Evolutionary conservation across 1,140 invertebrate species (phyloP), one percentile per base, ranked within the genome.

Genomic region (Centruroides vittatus): DNA sequence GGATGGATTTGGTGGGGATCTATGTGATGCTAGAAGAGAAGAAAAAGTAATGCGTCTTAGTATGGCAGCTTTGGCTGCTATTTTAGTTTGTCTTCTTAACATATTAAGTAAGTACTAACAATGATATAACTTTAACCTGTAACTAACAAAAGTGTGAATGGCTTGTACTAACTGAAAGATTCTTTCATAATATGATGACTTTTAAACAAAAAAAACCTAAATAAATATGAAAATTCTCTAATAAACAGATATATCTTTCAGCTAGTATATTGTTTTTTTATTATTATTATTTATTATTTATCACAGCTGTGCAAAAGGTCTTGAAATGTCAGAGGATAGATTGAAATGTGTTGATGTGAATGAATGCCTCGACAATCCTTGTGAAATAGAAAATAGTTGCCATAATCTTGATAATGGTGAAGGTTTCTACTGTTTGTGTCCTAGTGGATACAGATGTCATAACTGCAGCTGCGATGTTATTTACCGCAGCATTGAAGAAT

Each of bases 261-360:
- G 41, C 41, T 41, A 41, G 41, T 41, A 41, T 41, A 41, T 41
- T 41, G 41, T 41, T 41, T 6, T 41, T 41, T 6, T 41, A 41
- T 41, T 41, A 41, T 41, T 41, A 41, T 23, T 41, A 41, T 41
- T 41, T 23, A 23, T 23, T 23, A 23, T 23, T 8, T 51, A 34
- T 34, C 13, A 7, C 55, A 94, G 90, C 76, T 94, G 91, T 78
- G 88, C 89, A 62, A 88, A 92, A 76, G 90, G 90, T 73, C 85
- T 86, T 70, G 81, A 91, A 69, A 84, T 90, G 72, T 88, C 90
- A 41, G 80, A 86, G 57, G 90, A 94, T 76, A 85, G 84, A 64
- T 90, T 93, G 76, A 86, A 88, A 69, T 95, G 92, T 74, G 86
- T 85, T 75, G 92, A 95, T 77, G 89, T 89, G 73, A 90, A 95